These are phyloP conservation scores for Drosophila saltans DNA, from an alignment of 1,140 invertebrate species.

Conservation along the genomic window DNA sequence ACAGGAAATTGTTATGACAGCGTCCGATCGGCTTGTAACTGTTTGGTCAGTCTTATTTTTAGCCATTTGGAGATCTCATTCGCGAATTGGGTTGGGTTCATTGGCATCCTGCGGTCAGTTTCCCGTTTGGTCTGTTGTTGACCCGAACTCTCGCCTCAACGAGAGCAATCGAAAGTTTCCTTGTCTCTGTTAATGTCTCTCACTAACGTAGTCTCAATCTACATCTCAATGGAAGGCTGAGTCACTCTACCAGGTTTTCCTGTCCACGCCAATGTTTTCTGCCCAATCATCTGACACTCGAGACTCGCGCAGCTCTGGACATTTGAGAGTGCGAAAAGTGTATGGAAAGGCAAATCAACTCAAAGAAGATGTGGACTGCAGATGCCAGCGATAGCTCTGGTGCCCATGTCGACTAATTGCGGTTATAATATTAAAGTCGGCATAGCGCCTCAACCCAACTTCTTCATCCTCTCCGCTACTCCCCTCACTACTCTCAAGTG, in stretches of 20 bases:
- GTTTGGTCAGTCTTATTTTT: constrained; percentile 39
- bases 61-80: constrained; percentile 42
- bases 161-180: constrained; percentile 70
- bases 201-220: too few species aligned
- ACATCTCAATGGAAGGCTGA: constrained; percentile 34
- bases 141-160: constrained; percentile 21
- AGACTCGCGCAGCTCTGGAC: constrained; percentile 54
- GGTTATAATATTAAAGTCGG: constrained; percentile 74
- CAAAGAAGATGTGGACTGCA: constrained; percentile 44
- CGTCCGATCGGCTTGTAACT: constrained; percentile 40
- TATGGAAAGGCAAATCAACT: constrained; percentile 52
- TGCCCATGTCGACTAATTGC: constrained; percentile 76
- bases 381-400: constrained; percentile 70
- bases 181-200: constrained; percentile 13
- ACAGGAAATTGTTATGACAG: constrained; percentile 63
- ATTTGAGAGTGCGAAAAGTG: constrained; percentile 62
- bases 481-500: constrained; percentile 26
- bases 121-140: constrained; percentile 43
- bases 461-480: background rate
- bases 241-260: constrained; percentile 45
- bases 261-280: constrained; percentile 49
- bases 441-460: constrained; percentile 59
- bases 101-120: constrained; percentile 53
- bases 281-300: constrained; percentile 67
- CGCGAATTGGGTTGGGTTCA: constrained; percentile 38